Evolutionary conservation across 1,140 invertebrate genomes (phyloP).

Genomic region (Atta texana): DNA sequence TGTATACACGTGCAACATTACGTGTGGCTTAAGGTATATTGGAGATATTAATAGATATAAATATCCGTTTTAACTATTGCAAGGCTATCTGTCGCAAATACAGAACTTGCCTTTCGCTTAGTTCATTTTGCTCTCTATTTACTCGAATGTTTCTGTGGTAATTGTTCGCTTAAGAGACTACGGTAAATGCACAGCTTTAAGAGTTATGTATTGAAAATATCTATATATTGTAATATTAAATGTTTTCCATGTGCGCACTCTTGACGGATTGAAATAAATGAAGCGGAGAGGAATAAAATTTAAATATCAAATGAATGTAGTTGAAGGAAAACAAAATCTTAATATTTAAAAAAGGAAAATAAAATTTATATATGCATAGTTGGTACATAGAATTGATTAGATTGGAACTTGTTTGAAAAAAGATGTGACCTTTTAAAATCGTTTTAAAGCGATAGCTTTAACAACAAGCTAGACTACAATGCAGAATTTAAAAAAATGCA

Average conservation of each 20-base stretch:
- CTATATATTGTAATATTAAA: background rate
- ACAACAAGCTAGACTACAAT: background rate
- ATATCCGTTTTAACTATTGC: slow-evolving; percentile 36
- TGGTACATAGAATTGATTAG: no score
- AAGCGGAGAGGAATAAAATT: background rate
- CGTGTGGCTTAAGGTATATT: background rate
- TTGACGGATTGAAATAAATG: background rate
- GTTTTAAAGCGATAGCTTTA: background rate
- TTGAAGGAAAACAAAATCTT: background rate
- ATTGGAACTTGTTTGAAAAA: background rate
- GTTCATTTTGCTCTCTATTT: slow-evolving; percentile 21
- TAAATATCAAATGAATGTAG: background rate
- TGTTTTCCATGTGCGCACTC: background rate
- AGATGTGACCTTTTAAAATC: background rate
- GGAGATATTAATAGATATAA: slow-evolving; percentile 29
- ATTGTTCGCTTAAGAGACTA: slow-evolving; percentile 2
- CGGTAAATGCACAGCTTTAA: background rate
- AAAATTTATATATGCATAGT: background rate
- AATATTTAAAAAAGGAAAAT: no score
- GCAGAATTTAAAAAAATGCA: background rate
- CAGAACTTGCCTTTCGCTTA: slow-evolving; percentile 49
- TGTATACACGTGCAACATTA: background rate
- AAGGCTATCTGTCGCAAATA: background rate
- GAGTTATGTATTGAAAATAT: background rate
- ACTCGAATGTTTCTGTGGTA: slow-evolving; percentile 2